Conservation (phyloP, 2,113 vertebrate species). For the Onychostoma macrolepis region DNA sequence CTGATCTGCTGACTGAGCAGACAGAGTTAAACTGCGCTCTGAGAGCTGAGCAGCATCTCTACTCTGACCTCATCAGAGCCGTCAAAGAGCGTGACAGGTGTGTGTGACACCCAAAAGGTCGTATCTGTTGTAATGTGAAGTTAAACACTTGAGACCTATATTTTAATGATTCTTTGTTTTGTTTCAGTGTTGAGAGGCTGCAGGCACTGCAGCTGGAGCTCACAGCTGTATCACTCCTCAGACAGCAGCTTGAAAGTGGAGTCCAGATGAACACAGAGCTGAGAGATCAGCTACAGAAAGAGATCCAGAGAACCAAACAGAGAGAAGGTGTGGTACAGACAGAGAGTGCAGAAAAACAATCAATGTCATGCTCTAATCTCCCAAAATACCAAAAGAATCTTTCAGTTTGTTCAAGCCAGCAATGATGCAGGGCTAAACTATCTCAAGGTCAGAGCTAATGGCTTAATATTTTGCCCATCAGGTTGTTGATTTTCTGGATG, state of each 20-base stretch:
- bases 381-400: background rate
- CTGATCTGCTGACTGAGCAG: slow-evolving; percentile 76
- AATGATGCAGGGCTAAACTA: background rate
- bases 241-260: slow-evolving; percentile 85
- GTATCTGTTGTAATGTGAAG: background rate
- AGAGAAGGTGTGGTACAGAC: slow-evolving; percentile 80
- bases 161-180: background rate
- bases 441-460: background rate
- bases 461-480: background rate
- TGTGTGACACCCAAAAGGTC: slow-evolving; percentile 18
- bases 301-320: slow-evolving; percentile 79
- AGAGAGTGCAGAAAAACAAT: slow-evolving; percentile 42
- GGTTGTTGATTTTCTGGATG: background rate
- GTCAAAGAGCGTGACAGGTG: slow-evolving; percentile 89
- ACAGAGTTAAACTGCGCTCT: slow-evolving; percentile 81
- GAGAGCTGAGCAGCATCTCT: slow-evolving; percentile 87
- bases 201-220: slow-evolving; percentile 84
- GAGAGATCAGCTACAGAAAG: slow-evolving; percentile 81
- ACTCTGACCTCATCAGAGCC: slow-evolving; percentile 82
- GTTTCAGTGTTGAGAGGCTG: slow-evolving; percentile 73
- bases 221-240: slow-evolving; percentile 78
- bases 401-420: background rate
- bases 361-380: slow-evolving; percentile 11
- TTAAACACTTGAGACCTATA: background rate
- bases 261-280: slow-evolving; percentile 83